phyloP scores from a whole-genome alignment of 2,888 invertebrate species.

The Bellardia bayeri region DNA sequence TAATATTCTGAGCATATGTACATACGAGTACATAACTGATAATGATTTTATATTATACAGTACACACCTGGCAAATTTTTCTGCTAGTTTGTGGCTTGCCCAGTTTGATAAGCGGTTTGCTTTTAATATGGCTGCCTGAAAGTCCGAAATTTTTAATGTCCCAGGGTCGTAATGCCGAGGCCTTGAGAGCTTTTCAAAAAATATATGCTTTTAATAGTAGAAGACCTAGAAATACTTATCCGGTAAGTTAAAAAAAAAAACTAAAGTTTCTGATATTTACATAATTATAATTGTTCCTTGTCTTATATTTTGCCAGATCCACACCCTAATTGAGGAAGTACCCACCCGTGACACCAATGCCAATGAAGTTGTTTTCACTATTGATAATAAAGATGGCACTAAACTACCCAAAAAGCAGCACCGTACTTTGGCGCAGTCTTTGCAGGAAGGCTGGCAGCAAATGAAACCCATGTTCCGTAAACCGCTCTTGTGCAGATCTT shows the following conservation, averaged over 20 bases:
- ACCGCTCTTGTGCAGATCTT: slow-evolving; percentile 87
- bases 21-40: neutral
- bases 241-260: slow-evolving; percentile 85
- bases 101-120: slow-evolving; percentile 87
- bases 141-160: slow-evolving; percentile 82
- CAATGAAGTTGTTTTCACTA: slow-evolving; percentile 77
- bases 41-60: slow-evolving; percentile 69
- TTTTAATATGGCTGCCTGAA: slow-evolving; percentile 85
- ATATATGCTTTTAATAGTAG: slow-evolving; percentile 89
- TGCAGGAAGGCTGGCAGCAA: slow-evolving; percentile 87
- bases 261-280: neutral
- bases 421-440: slow-evolving; percentile 76
- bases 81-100: slow-evolving; percentile 86
- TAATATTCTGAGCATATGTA: neutral
- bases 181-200: slow-evolving; percentile 81
- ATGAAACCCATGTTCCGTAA: slow-evolving; percentile 87
- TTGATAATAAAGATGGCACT: slow-evolving; percentile 75
- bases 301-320: slow-evolving; percentile 75
- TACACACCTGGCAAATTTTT: slow-evolving; percentile 84
- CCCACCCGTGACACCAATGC: slow-evolving; percentile 76
- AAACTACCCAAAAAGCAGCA: slow-evolving; percentile 55
- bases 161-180: slow-evolving; percentile 81
- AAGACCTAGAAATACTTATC: slow-evolving; percentile 86
- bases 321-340: slow-evolving; percentile 77
- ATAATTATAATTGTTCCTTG: neutral